phyloP scores from a whole-genome alignment of 2,888 invertebrate species.

The Drosophila merina region DNA sequence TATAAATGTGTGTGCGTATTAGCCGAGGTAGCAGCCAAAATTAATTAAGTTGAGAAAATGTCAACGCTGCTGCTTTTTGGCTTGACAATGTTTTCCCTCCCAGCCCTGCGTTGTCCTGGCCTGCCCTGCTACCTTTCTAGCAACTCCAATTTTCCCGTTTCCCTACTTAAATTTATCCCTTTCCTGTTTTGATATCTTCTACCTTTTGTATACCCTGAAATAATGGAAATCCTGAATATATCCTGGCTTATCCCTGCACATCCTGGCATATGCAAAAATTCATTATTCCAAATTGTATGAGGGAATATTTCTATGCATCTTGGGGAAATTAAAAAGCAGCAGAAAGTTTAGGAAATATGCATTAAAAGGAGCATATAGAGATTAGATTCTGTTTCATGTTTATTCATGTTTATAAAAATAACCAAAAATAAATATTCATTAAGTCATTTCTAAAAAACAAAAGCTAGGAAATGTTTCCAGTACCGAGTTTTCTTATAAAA shows the following conservation, averaged over 20 bases:
- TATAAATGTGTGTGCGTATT: slow-evolving; percentile 43
- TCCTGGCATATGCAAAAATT: neutral
- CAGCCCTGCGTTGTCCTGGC: too few relatives aligned
- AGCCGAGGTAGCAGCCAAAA: slow-evolving; percentile 62
- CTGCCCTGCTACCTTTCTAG: neutral
- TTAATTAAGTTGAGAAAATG: slow-evolving; percentile 78
- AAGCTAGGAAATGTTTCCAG: too few relatives aligned
- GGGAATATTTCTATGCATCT: neutral
- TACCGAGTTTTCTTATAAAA: too few relatives aligned
- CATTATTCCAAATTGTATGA: neutral
- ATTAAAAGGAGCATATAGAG: too few relatives aligned
- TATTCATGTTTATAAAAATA: too few relatives aligned
- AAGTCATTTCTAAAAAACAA: too few relatives aligned
- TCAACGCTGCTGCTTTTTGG: slow-evolving; percentile 66
- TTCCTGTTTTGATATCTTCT: neutral
- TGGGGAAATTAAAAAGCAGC: neutral
- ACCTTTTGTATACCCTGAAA: slow-evolving; percentile 28
- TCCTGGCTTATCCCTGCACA: neutral
- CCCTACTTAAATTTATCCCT: neutral
- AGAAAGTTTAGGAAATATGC: neutral
- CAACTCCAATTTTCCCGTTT: neutral
- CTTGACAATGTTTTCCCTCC: slow-evolving; percentile 29
- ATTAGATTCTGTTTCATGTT: too few relatives aligned
- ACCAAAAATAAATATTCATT: too few relatives aligned
- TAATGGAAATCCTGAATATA: neutral